Evolutionary conservation across 2,797 vertebrate genomes (phyloP), one percentile per base, ranked within the genome.

Genomic region (Lacerta viridis): DNA sequence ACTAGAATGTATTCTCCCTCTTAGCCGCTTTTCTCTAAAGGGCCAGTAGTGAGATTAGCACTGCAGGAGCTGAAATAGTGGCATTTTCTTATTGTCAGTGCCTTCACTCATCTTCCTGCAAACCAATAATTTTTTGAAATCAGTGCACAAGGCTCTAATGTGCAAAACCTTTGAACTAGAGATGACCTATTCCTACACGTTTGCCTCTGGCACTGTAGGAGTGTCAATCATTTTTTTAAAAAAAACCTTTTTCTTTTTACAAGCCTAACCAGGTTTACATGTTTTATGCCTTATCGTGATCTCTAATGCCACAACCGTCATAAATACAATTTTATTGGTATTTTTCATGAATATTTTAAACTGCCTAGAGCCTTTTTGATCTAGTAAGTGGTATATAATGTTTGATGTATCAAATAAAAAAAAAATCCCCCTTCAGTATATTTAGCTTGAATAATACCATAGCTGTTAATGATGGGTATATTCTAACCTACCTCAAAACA

Each of bases 401-500:
- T 23, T 64, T 64, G 61, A 18, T 64, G 61, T 64, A 64, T 64
- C 17, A 64, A 64, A 23, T 64, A 7, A 64, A 23, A 23, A 23
- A 55, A 7, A 64, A 64, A 23, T 33, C 72, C 84, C 84, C 77
- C 4, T 64, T 2, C 7, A 82, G 61, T 17, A 20, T n/a, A 69
- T 55, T 41, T 18, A 23, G 20, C 5, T 11, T 81, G 36, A 69
- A 55, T 79, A 79, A 80, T 74, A 75, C 85, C 36, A 0, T 7
- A 1, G 79, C 82, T 3, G 3, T 64, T 68, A 10, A 15, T 79
- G 39, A 85, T 76, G 75, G 33, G 43, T 76, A 61, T 61, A 87
- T 85, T 91, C 83, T 87, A 94, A 83, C 86, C 93, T 95, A 93
- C 92, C 94, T 95, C 92, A 92, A 80, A 91, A 82, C 85, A 78